Evolutionary conservation across 2,113 vertebrate species (phyloP).

Genomic region (Fregata magnificens): DNA sequence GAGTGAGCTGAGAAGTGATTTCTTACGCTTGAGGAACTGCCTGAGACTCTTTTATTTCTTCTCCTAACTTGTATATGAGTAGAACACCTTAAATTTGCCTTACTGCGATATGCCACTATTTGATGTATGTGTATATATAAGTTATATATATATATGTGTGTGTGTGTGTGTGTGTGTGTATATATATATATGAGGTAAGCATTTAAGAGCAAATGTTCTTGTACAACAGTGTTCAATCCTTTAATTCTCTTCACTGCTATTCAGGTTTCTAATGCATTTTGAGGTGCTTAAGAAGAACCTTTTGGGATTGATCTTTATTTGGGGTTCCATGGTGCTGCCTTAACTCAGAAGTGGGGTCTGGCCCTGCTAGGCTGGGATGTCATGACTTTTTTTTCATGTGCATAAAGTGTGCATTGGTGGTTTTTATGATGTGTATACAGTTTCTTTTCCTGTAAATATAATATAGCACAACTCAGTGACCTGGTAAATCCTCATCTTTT

Average conservation of each 20-base stretch:
- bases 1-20: neutral
- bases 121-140: neutral
- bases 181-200: neutral
- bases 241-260: neutral
- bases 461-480: neutral
- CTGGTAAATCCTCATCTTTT: neutral
- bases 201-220: neutral
- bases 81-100: neutral
- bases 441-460: neutral
- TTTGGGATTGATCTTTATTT: neutral
- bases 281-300: neutral
- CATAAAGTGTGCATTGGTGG: neutral
- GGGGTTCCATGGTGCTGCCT: neutral
- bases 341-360: neutral
- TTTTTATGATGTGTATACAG: neutral
- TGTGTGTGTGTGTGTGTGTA: accelerated
- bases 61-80: neutral
- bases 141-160: neutral
- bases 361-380: neutral
- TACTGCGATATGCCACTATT: neutral
- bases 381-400: neutral
- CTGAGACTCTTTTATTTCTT: neutral
- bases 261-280: neutral
- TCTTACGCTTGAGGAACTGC: neutral
- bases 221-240: neutral